Conservation (phyloP, 2,797 vertebrate genomes). For the Liparis tanakae region DNA sequence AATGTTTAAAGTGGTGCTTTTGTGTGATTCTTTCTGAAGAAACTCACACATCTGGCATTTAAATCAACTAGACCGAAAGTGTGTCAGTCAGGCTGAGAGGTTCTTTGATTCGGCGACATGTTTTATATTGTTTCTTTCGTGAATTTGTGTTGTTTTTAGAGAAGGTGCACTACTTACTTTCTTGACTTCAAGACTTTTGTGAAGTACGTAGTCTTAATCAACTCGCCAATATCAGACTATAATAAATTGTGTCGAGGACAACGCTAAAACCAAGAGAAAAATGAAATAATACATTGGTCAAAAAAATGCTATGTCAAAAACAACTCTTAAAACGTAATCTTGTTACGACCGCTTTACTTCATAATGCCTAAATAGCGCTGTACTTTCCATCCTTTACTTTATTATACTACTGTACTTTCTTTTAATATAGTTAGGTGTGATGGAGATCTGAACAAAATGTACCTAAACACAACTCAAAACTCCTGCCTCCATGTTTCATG, state of each 20-base stretch:
- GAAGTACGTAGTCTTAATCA: not conserved
- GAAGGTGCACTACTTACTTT: no score
- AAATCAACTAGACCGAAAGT: no score
- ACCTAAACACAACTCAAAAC: not conserved
- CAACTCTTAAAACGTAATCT: not conserved
- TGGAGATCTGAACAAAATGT: not conserved
- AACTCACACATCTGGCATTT: no score
- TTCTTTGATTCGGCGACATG: no score
- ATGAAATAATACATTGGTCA: not conserved
- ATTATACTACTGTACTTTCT: not conserved
- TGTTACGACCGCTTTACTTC: not conserved
- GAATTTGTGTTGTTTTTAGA: no score
- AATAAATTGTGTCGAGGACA: not conserved
- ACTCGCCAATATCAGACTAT: not conserved
- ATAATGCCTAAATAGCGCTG: not conserved
- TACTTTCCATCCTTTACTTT: not conserved
- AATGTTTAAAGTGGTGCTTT: no score
- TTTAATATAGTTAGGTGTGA: slow-evolving; percentile 5
- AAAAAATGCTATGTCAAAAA: not conserved
- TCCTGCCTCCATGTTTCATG: not conserved
- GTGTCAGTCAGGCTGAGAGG: no score
- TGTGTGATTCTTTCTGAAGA: no score
- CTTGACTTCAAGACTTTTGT: no score
- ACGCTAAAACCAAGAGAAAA: not conserved
- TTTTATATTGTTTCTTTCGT: no score